Evolutionary conservation across 2,797 vertebrate species (phyloP), one percentile per base, ranked within the genome.

Genomic region (Etheostoma nigrum): DNA sequence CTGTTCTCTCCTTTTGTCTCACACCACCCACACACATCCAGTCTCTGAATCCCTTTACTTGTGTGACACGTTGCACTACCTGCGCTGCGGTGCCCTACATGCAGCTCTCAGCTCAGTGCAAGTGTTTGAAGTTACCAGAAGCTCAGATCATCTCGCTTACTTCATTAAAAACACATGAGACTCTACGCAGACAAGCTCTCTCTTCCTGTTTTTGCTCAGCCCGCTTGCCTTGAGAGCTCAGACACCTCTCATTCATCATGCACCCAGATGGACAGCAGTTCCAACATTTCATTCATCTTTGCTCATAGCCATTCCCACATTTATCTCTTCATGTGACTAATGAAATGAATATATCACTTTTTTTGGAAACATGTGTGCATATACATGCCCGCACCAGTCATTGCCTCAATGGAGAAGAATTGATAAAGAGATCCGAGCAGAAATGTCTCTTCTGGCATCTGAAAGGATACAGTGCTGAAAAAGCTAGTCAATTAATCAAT

Each of bases 121-220:
- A 60, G 85, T 78, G 89, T 91, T 90, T 90, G 90, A 92, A 88
- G 93, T 84, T 55, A 81, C 78, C 82, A 87, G 84, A 55, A 86
- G 83, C 90, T 91, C 84, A 81, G 85, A 90, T 92, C 89, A 68
- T 79, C 88, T 89, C 84, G 33, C 87, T 80, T 85, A 85, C 89
- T 88, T 92, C 92, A 94, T 94, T 91, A 93, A 92, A 93, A 93
- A 92, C 89, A 88, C 85, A 94, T 89, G 90, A 92, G 80, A 76
- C 6, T 13, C 79, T 72, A 16, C 82, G 66, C 70, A 80, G 82
- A 74, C 73, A 4, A 74, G 12, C 67, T 62, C 59, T 45, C 62
- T 66, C 62, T 61, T 67, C 63, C 67, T 61, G 55, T 36, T 49
- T 57, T 51, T 27, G 54, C 62, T 79, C 36, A 1, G 44, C 42